Evolutionary conservation across 2,888 invertebrate species (phyloP), one percentile per base, ranked within the genome.

Genomic region (Athetis lepigone): DNA sequence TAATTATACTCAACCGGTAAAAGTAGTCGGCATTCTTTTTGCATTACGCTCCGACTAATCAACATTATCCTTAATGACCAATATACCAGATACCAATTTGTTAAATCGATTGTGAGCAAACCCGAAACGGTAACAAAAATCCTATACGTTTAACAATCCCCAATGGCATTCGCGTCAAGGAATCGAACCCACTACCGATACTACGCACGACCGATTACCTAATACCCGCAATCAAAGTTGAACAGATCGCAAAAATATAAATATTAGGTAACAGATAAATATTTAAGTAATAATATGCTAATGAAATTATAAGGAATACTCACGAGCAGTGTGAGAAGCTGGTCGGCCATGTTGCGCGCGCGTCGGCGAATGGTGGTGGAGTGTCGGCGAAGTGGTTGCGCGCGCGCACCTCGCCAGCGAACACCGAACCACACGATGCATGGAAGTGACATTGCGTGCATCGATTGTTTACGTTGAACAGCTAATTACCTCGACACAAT

Each of bases 271-370:
- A 75, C 52, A 23, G 59, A 67, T 63, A 61, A 61, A 66, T 66
- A 49, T 62, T 67, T 65, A 61, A 58, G 57, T 79, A 75, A 70
- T 73, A 75, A 68, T 66, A 79, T 67, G 76, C 54, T 64, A 79
- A 79, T 81, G 51, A 63, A 78, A 63, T 63, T 68, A 63, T 33
- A 64, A 39, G 66, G 66, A 79, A 77, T 80, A 91, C 90, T 91
- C 85, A 91, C 91, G 86, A 85, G 88, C 79, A 88, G 77, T 75
- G 83, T 82, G 80, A 82, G 85, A 80, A 81, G 85, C 75, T 81
- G 80, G 85, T 83, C 83, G 82, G 88, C 85, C 92, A 92, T 92
- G 92, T 89, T 92, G 92, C 83, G 85, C 83, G 87, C 91, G 83
- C 85, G 81, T 77, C 89, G 91, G 88, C 91, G 93, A 90, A 83